These are phyloP conservation scores for Drosophila anomelani DNA, from an alignment of 2,888 invertebrate genomes.

Conservation along the genomic window DNA sequence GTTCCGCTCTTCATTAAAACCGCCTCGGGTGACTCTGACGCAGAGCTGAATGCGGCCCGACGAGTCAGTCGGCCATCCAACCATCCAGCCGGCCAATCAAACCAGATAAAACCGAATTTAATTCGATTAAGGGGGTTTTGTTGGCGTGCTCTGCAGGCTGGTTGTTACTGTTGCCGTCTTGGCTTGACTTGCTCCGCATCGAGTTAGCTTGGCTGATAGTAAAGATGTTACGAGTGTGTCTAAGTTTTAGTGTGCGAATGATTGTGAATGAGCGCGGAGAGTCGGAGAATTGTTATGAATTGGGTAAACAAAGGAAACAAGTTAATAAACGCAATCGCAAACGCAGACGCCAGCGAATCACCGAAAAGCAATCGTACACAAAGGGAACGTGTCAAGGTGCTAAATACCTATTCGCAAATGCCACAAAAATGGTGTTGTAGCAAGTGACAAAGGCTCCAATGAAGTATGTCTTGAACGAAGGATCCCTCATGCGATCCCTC, in stretches of 20 bases:
- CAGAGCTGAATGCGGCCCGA: slow-evolving; percentile 33
- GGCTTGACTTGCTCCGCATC: slow-evolving; percentile 15
- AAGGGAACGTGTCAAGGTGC: slow-evolving; percentile 9
- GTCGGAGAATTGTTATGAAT: slow-evolving; percentile 51
- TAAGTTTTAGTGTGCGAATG: slow-evolving; percentile 39
- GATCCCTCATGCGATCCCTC: not conserved
- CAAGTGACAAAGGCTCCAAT: not conserved
- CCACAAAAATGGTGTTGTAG: slow-evolving; percentile 14
- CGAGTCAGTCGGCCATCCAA: slow-evolving; percentile 31
- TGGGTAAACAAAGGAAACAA: slow-evolving; percentile 64
- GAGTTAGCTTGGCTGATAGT: slow-evolving; percentile 52
- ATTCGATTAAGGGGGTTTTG: slow-evolving; percentile 80
- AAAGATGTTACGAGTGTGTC: slow-evolving; percentile 56
- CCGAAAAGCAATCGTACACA: slow-evolving; percentile 14
- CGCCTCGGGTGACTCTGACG: slow-evolving; percentile 41
- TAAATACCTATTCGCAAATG: slow-evolving; percentile 7
- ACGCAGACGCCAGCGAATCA: slow-evolving; percentile 3
- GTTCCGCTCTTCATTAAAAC: slow-evolving; percentile 44
- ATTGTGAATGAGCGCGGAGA: slow-evolving; percentile 42
- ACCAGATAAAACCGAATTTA: slow-evolving; percentile 83
- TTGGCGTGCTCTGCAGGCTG: slow-evolving; percentile 57
- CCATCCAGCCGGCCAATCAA: slow-evolving; percentile 61
- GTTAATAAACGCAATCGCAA: slow-evolving; percentile 52
- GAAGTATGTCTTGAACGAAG: not conserved
- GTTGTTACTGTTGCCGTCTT: slow-evolving; percentile 35